Percentiles rank a stretch among this genome's conserved stretches.
phyloP scores from a whole-genome alignment of 2,113 vertebrate genomes.

The Arvicanthis niloticus region DNA sequence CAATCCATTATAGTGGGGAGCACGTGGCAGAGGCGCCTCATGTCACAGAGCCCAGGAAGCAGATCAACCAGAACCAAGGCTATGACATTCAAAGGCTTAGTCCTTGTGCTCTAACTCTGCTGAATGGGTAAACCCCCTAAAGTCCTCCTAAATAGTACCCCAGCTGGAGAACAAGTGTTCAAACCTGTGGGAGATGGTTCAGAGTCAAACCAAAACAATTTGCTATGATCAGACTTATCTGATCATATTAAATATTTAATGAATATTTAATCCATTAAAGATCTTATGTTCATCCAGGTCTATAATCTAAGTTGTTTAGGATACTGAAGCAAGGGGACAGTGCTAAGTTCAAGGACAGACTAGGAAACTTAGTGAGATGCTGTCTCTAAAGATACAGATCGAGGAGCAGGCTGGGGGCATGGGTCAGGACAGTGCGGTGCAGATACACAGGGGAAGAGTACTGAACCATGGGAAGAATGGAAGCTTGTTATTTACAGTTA shows the following conservation, averaged over 20 bases:
- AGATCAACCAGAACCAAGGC: background rate
- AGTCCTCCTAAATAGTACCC: background rate
- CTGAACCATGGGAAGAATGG: background rate
- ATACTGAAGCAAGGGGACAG: background rate
- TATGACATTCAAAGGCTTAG: background rate
- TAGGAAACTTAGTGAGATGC: background rate
- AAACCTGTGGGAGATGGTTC: background rate
- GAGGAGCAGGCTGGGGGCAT: too few species aligned
- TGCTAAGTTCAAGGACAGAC: background rate
- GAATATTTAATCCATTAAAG: background rate
- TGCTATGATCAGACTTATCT: background rate
- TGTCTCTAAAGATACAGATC: background rate
- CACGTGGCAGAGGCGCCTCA: background rate
- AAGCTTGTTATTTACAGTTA: too few species aligned
- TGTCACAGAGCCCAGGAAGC: background rate
- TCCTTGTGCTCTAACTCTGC: background rate
- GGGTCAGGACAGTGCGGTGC: background rate
- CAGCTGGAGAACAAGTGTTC: background rate
- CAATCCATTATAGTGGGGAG: background rate
- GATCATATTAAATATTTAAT: too few species aligned
- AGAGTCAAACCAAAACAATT: background rate
- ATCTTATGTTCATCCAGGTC: background rate
- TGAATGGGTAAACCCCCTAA: background rate
- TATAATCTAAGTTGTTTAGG: background rate
- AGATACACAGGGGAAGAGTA: too few species aligned